Conservation (phyloP, 1,140 invertebrate species). For the Drosophila parvula region DNA sequence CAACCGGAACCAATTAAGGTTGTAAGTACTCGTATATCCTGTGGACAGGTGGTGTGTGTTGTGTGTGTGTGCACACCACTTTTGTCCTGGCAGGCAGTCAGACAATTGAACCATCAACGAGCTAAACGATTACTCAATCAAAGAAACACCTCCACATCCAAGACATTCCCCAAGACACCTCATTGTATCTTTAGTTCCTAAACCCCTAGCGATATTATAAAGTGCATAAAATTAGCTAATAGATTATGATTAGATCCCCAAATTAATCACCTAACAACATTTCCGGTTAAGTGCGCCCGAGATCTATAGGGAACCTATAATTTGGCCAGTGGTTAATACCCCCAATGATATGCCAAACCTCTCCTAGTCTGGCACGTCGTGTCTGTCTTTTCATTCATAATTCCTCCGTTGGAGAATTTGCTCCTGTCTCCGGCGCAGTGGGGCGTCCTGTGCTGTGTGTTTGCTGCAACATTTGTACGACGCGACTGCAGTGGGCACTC, state of each 20-base stretch:
- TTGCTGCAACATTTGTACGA: slow-evolving; percentile 27
- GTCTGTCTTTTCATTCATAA: slow-evolving; percentile 25
- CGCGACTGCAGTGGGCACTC: not conserved
- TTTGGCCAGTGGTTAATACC: not conserved
- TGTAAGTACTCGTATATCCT: slow-evolving; percentile 36
- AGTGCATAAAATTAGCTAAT: too few relatives aligned
- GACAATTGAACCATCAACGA: not conserved
- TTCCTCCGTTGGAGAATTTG: slow-evolving; percentile 6
- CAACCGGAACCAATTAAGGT: slow-evolving; percentile 8
- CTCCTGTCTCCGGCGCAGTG: not conserved
- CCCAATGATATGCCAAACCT: not conserved
- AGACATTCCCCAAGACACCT: not conserved
- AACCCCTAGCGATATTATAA: too few relatives aligned
- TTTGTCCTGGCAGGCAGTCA: slow-evolving; percentile 4
- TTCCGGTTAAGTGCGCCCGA: not conserved
- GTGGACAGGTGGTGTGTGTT: not conserved
- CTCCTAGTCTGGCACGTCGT: not conserved
- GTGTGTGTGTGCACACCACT: slow-evolving; percentile 5
- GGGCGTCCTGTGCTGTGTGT: not conserved
- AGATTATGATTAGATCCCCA: too few relatives aligned
- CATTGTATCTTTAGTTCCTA: too few relatives aligned
- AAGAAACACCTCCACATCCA: not conserved
- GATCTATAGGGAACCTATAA: slow-evolving; percentile 14
- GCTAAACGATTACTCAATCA: not conserved
- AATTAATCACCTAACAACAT: not conserved